Evolutionary conservation across 2,113 vertebrate genomes (phyloP).

Genomic region (Megalops atlanticus): DNA sequence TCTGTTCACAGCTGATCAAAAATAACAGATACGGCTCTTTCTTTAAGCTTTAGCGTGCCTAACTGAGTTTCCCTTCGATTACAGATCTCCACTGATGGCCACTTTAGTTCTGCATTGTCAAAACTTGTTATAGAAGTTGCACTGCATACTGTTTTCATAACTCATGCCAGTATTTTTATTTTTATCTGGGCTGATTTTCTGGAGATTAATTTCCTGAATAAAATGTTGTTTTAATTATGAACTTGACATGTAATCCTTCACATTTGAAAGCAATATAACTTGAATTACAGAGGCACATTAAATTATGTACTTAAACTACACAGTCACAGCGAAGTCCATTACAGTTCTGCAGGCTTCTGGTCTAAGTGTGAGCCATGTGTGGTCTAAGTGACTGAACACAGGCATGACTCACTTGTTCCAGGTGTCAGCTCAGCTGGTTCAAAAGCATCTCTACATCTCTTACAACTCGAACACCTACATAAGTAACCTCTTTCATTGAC

Average conservation of each 20-base stretch:
- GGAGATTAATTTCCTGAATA: not conserved
- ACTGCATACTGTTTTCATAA: constrained; percentile 26
- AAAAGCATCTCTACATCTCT: too few species aligned
- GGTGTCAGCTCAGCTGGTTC: too few species aligned
- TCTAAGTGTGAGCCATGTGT: too few species aligned
- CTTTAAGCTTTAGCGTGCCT: constrained; percentile 31
- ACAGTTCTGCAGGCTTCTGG: too few species aligned
- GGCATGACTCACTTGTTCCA: too few species aligned
- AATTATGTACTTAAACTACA: too few species aligned
- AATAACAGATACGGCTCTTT: constrained; percentile 22
- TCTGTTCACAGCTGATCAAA: constrained; percentile 38
- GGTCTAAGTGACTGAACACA: too few species aligned
- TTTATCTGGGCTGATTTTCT: constrained; percentile 23
- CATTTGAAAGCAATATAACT: not conserved
- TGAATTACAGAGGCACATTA: not conserved
- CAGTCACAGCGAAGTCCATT: too few species aligned
- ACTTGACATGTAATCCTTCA: not conserved
- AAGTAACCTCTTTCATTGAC: too few species aligned
- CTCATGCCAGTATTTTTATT: constrained; percentile 30
- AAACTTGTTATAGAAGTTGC: constrained; percentile 58
- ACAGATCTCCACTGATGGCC: constrained; percentile 42
- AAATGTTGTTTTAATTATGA: too few species aligned
- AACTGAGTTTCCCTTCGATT: constrained; percentile 46
- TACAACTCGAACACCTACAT: too few species aligned
- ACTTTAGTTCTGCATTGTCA: constrained; percentile 48